phyloP scores from a whole-genome alignment of 2,888 invertebrate species.

The Anticlea derivata region DNA sequence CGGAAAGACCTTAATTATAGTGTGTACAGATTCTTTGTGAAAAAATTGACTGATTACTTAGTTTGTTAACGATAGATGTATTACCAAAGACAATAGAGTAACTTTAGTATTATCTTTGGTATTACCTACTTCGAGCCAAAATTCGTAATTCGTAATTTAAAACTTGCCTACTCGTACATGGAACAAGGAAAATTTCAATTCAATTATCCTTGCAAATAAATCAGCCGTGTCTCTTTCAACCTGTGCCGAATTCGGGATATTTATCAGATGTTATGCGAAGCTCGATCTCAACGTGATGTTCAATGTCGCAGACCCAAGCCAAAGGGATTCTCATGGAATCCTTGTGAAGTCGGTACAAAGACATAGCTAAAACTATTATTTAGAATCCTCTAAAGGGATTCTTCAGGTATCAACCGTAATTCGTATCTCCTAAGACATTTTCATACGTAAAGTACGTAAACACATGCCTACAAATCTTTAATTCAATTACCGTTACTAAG shows the following conservation, averaged over 20 bases:
- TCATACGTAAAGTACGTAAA: too few relatives aligned
- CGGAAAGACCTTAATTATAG: too few relatives aligned
- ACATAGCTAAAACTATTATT: constrained; percentile 50
- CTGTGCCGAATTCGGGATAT: constrained; percentile 44
- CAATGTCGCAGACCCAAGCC: constrained; percentile 43
- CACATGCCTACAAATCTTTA: too few relatives aligned
- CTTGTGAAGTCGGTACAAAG: constrained; percentile 50
- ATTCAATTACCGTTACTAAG: too few relatives aligned
- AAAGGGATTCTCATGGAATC: constrained; percentile 56
- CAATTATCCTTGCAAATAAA: constrained; percentile 21
- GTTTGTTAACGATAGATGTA: too few relatives aligned
- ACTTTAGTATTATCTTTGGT: too few relatives aligned
- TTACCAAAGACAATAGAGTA: too few relatives aligned
- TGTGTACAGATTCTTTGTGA: too few relatives aligned
- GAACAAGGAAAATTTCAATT: neutral
- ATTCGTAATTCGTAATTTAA: too few relatives aligned
- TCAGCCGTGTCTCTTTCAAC: constrained; percentile 10
- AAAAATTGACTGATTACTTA: too few relatives aligned
- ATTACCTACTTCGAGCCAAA: too few relatives aligned
- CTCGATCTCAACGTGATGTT: constrained; percentile 58
- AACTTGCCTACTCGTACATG: too few relatives aligned
- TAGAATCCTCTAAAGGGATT: constrained; percentile 50
- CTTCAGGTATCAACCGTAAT: neutral
- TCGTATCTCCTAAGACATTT: neutral
- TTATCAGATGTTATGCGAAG: constrained; percentile 46